Conservation (phyloP, 2,888 invertebrate genomes). For the Drosophila anomalata region DNA sequence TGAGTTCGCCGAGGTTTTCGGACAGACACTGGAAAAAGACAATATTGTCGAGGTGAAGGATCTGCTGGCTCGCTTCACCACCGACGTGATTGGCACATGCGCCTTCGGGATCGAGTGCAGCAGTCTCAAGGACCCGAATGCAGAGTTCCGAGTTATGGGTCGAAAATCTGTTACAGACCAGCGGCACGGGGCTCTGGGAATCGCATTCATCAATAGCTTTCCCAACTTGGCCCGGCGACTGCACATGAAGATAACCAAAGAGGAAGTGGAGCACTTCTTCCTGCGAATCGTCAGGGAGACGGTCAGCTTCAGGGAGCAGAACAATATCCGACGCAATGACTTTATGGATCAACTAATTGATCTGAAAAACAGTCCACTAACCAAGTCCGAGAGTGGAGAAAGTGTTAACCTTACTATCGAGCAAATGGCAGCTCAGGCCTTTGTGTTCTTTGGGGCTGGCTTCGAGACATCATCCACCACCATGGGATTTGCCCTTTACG, state of each 20-base stretch:
- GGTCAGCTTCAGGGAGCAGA: slow-evolving; percentile 78
- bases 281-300: slow-evolving; percentile 80
- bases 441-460: slow-evolving; percentile 85
- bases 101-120: slow-evolving; percentile 85
- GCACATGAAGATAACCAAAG: slow-evolving; percentile 57
- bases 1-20: slow-evolving; percentile 64
- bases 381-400: slow-evolving; percentile 65
- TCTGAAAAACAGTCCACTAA: slow-evolving; percentile 65
- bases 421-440: slow-evolving; percentile 85
- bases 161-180: slow-evolving; percentile 51
- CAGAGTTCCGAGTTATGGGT: slow-evolving; percentile 81
- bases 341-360: slow-evolving; percentile 84
- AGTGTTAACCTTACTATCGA: slow-evolving; percentile 75
- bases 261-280: slow-evolving; percentile 70
- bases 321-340: slow-evolving; percentile 82
- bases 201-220: slow-evolving; percentile 52
- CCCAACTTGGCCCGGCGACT: slow-evolving; percentile 58
- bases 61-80: slow-evolving; percentile 83
- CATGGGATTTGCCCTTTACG: slow-evolving; percentile 84
- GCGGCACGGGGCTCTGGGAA: slow-evolving; percentile 43
- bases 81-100: slow-evolving; percentile 85
- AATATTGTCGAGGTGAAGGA: slow-evolving; percentile 72
- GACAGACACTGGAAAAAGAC: slow-evolving; percentile 38
- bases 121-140: slow-evolving; percentile 82
- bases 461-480: slow-evolving; percentile 85